Evolutionary conservation across 2,888 invertebrate species (phyloP), one percentile per base, ranked within the genome.

Genomic region (Diplazon laetatorius): DNA sequence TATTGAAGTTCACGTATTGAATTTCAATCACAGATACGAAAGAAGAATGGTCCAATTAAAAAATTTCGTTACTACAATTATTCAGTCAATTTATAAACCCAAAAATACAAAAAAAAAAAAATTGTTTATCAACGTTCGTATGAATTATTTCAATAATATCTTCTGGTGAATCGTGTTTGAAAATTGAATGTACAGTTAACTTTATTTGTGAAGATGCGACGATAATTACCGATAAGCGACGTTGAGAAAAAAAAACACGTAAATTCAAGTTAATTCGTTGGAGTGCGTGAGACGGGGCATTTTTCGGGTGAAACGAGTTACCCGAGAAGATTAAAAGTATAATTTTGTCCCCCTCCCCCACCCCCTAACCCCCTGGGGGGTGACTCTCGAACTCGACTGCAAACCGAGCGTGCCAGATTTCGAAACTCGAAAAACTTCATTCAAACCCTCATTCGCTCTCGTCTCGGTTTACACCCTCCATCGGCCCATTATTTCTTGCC

Each of bases 341-440:
- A 85, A 86, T 85, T 86, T 85, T 82, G 82, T 80, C 69, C 71
- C 65, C n/a, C n/a, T n/a, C n/a, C n/a, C n/a, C n/a, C n/a, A n/a
- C n/a, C n/a, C n/a, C n/a, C n/a, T n/a, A n/a, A n/a, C n/a, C n/a
- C n/a, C n/a, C n/a, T n/a, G n/a, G n/a, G n/a, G n/a, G n/a, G 77
- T 74, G 48, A 76, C 72, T 68, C 80, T 76, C 63, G 82, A 78
- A 78, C 70, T 80, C n/a, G 82, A 79, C 78, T 81, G 82, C 37
- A 81, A 78, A 70, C 78, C 82, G 78, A 78, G 74, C 80, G 80
- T 82, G 82, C 78, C 80, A 80, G 82, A 80, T 83, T 84, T 82
- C 80, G 70, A 81, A 84, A 79, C 83, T 82, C 78, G n/a, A n/a
- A 76, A 80, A 81, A 79, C 80, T 82, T 72, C 25, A 48, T 73